Evolutionary conservation across 2,888 invertebrate genomes (phyloP).

Genomic region (Dryobota labecula): DNA sequence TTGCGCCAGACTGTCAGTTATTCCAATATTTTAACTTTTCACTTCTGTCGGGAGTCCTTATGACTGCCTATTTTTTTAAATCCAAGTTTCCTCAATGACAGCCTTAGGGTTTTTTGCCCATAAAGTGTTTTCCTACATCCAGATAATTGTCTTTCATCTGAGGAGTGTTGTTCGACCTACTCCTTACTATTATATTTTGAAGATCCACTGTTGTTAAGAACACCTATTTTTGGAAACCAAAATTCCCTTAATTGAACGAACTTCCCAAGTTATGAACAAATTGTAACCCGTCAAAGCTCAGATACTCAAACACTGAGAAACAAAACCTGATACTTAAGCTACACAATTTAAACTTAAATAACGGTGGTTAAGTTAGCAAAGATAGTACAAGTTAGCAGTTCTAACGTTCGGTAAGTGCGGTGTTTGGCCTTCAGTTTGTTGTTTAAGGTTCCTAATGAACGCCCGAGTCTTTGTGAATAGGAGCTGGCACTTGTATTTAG

Average conservation of each 20-base stretch:
- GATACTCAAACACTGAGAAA: slow-evolving; percentile 44
- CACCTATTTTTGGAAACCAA: neutral
- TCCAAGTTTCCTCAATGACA: too few relatives aligned
- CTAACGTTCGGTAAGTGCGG: slow-evolving; percentile 37
- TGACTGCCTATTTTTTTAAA: too few relatives aligned
- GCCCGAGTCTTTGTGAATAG: slow-evolving; percentile 42
- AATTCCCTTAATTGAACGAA: slow-evolving; percentile 24
- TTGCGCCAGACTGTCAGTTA: too few relatives aligned
- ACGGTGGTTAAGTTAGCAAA: slow-evolving; percentile 56
- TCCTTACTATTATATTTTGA: too few relatives aligned
- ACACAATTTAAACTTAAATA: slow-evolving; percentile 68
- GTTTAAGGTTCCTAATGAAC: slow-evolving; percentile 54
- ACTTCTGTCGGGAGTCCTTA: too few relatives aligned
- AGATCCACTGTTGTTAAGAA: too few relatives aligned
- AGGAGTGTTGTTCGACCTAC: too few relatives aligned
- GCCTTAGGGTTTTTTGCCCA: too few relatives aligned
- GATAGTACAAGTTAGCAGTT: slow-evolving; percentile 57
- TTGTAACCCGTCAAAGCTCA: slow-evolving; percentile 31
- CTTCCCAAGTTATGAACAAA: slow-evolving; percentile 38
- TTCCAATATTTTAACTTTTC: too few relatives aligned
- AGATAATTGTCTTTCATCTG: neutral
- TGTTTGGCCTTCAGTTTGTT: slow-evolving; percentile 55
- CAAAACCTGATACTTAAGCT: slow-evolving; percentile 51
- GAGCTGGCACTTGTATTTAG: slow-evolving; percentile 27
- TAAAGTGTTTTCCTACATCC: neutral